Evolutionary conservation across 2,113 vertebrate species (phyloP).

Genomic region (Ranitomeya imitator): DNA sequence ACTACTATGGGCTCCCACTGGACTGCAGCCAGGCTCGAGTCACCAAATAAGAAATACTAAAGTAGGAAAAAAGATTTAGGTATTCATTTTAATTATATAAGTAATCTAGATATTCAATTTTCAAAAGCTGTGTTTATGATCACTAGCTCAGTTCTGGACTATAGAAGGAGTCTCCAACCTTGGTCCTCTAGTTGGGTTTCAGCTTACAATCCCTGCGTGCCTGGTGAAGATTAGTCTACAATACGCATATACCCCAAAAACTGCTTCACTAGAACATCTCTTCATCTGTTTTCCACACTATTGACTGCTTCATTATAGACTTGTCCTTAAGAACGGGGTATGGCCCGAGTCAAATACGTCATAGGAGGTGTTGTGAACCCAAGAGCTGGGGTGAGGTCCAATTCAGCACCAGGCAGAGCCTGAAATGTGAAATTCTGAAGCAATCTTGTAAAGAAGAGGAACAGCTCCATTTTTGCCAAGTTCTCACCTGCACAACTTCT

Average conservation of each 20-base stretch:
- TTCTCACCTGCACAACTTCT: neutral
- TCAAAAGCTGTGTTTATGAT: no score
- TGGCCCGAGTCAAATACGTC: constrained; percentile 8
- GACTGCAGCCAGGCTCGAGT: no score
- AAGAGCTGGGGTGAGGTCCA: constrained; percentile 35
- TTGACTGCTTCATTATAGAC: no score
- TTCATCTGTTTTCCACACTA: neutral
- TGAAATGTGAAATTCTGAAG: neutral
- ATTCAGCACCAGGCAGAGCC: neutral
- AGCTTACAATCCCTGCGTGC: no score
- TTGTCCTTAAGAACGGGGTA: neutral
- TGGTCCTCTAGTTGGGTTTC: neutral
- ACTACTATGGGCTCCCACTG: no score
- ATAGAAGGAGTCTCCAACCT: neutral
- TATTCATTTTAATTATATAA: no score
- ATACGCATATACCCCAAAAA: neutral
- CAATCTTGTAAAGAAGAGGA: neutral
- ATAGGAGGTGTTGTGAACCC: constrained; percentile 35
- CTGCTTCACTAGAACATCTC: neutral
- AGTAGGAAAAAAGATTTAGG: no score
- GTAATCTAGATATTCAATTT: no score
- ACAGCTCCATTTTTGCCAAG: neutral
- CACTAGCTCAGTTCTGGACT: neutral
- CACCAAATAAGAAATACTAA: no score
- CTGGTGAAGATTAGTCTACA: neutral